A percentile compares a stretch with the other conserved stretches of the same genome.
Conservation (phyloP, 2,888 invertebrate species). For the Tupiocoris notatus region DNA sequence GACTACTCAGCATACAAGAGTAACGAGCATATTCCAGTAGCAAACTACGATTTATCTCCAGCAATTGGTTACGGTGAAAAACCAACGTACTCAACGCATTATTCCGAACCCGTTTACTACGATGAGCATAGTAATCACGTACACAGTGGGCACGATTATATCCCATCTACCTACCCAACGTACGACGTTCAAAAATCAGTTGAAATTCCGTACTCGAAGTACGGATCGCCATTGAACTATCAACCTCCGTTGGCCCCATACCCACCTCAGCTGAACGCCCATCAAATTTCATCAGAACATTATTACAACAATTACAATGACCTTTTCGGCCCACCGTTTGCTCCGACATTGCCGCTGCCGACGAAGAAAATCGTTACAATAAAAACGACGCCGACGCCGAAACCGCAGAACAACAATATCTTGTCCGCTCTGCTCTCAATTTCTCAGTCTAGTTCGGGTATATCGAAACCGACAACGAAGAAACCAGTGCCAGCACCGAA, state of each 20-base stretch:
- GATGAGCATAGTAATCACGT: neutral
- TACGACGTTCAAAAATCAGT: neutral
- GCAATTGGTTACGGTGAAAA: neutral
- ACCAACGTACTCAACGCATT: neutral
- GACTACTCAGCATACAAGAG: neutral
- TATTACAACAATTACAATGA: slow-evolving; percentile 10
- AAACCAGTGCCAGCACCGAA: slow-evolving; percentile 13
- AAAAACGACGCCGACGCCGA: neutral
- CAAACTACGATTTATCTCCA: neutral
- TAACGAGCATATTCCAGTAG: neutral
- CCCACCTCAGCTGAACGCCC: slow-evolving; percentile 9
- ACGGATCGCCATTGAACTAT: neutral
- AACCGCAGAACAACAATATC: slow-evolving; percentile 13
- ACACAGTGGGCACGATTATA: slow-evolving; percentile 6
- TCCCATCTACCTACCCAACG: neutral
- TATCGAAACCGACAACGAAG: neutral
- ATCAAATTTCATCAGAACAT: neutral
- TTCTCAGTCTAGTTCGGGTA: slow-evolving; percentile 10
- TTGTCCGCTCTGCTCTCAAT: slow-evolving; percentile 18
- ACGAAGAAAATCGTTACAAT: neutral
- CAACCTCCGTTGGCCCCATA: slow-evolving; percentile 7
- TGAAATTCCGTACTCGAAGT: neutral
- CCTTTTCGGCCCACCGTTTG: neutral
- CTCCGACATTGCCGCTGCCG: neutral
- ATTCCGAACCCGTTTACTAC: slow-evolving; percentile 8